Evolutionary conservation across 2,888 invertebrate species (phyloP).

Genomic region (Caenorhabditis wallacei): DNA sequence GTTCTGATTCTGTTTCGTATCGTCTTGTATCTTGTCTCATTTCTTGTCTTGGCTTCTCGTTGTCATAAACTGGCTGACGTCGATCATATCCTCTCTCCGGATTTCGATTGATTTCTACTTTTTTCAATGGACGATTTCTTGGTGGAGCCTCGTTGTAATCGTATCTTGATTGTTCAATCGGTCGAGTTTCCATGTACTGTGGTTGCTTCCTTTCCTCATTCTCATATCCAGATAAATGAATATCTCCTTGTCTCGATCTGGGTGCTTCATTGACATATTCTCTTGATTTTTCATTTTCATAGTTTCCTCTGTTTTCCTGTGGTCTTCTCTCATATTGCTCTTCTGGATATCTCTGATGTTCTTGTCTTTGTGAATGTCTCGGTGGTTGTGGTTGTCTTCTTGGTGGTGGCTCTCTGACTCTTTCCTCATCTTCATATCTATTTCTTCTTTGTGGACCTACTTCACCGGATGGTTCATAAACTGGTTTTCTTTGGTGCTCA

Average conservation of each 20-base stretch:
- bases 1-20: slow-evolving; percentile 38
- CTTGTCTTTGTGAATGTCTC: slow-evolving; percentile 26
- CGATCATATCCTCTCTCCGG: slow-evolving; percentile 29
- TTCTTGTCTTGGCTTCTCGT: slow-evolving; percentile 16
- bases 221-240: slow-evolving; percentile 46
- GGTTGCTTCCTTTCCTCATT: slow-evolving; percentile 27
- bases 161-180: slow-evolving; percentile 34
- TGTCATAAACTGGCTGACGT: slow-evolving; percentile 24
- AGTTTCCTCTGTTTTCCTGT: slow-evolving; percentile 26
- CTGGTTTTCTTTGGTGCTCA: slow-evolving; percentile 37
- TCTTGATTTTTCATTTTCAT: slow-evolving; percentile 25
- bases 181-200: slow-evolving; percentile 18
- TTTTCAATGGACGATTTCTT: slow-evolving; percentile 36
- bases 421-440: slow-evolving; percentile 40
- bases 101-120: slow-evolving; percentile 40
- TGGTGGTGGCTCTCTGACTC: slow-evolving; percentile 26
- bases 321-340: slow-evolving; percentile 43
- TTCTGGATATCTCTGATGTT: slow-evolving; percentile 40
- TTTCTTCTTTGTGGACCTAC: slow-evolving; percentile 31
- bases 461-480: slow-evolving; percentile 46
- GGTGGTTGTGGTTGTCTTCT: slow-evolving; percentile 41
- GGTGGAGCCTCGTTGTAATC: slow-evolving; percentile 11
- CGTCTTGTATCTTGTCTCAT: slow-evolving; percentile 32
- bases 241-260: slow-evolving; percentile 6
- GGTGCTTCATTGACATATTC: slow-evolving; percentile 31